A percentile compares a stretch with the other conserved stretches of the same genome.
These are phyloP conservation scores for Bombus balteatus DNA, from an alignment of 1,140 invertebrate species.

Conservation along the genomic window DNA sequence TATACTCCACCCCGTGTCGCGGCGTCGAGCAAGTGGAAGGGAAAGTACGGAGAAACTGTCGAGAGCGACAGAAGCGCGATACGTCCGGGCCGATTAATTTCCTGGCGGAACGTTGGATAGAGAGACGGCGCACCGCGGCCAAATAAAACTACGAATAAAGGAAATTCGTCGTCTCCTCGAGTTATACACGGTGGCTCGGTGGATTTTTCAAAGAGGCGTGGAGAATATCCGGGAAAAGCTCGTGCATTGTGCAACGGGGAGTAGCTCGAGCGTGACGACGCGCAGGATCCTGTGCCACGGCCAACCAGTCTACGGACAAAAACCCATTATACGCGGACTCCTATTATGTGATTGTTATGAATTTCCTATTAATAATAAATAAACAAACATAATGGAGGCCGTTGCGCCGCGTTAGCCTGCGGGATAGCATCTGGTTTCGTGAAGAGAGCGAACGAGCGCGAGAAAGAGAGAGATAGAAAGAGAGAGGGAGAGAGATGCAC, in stretches of 20 bases:
- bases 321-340: conserved; percentile 51
- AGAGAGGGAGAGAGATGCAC: neutral
- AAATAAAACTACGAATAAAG: conserved; percentile 9
- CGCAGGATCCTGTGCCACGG: conserved; percentile 38
- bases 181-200: neutral
- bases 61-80: conserved; percentile 16
- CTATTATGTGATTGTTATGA: conserved; percentile 82
- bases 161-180: conserved; percentile 25
- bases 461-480: neutral
- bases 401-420: conserved; percentile 79
- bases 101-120: conserved; percentile 26
- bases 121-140: neutral
- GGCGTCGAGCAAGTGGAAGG: conserved; percentile 3
- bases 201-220: conserved; percentile 63
- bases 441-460: neutral
- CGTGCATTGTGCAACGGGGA: conserved; percentile 45
- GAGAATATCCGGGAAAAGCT: conserved; percentile 72
- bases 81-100: conserved; percentile 47
- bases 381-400: conserved; percentile 81
- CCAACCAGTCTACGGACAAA: conserved; percentile 7
- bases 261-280: conserved; percentile 73
- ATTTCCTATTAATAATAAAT: conserved; percentile 83
- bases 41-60: neutral
- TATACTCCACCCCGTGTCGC: neutral
- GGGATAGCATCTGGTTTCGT: conserved; percentile 77